Evolutionary conservation across 2,113 vertebrate genomes (phyloP), one percentile per base, ranked within the genome.

Genomic region (Paradisaea rubra): DNA sequence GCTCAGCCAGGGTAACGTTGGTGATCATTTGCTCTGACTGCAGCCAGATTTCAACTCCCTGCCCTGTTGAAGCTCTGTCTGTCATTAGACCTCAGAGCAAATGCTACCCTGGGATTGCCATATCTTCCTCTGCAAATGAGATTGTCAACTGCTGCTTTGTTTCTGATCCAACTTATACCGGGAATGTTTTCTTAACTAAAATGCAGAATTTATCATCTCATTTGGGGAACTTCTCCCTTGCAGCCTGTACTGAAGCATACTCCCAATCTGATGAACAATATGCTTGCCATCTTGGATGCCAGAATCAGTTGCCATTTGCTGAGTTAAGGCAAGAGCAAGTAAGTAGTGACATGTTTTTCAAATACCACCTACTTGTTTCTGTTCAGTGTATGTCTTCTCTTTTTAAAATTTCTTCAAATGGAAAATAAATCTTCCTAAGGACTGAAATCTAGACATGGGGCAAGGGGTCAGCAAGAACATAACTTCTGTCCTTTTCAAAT

Each of bases 181-280:
- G 87, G 81, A 92, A 88, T 93, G 56, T 82, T 96, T 96, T 92
- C 93, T 60, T 92, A 88, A 88, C 88, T 89, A 33, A 84, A 90
- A 81, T 44, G 41, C 61, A 88, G 81, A 94, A 78, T 94, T 81
- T 96, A n/a, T 88, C 81, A 82, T 97, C 83, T 92, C 83, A 90
- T 93, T 90, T 84, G 92, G 72, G 82, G 81, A 72, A 76, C 54
- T 66, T 97, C 91, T 95, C 85, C 88, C 79, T 95, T 97, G 73
- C 97, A 99, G 99, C 99, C n/a, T 99, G 99, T 92, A 98, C 94
- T 63, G 99, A 99, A 97, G 99, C 99, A 35, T 99, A 99, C 97
- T 97, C 94, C 72, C 98, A 98, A 87, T 96, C 98, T 92, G 99
- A 98, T 96, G 99, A 99, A 91, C 98, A 99, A 95, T 99, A 98